Base-by-base conservation (phyloP, 2,113 vertebrate genomes). In the Semnornis frantzii region DNA sequence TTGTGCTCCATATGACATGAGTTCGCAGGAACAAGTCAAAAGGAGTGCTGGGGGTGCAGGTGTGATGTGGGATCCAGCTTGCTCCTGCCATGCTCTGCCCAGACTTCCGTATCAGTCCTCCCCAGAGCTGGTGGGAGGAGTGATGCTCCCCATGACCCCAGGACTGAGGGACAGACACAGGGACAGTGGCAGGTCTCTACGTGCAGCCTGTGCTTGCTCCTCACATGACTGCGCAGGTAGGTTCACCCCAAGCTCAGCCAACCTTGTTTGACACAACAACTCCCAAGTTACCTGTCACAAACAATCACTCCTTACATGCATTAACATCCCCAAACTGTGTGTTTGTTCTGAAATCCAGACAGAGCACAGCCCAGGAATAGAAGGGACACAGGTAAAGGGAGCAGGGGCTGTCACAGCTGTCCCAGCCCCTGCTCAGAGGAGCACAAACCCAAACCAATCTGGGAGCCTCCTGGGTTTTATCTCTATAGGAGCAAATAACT, bases 51-150 rank as follows among this genome's bases (percentile, higher is more conserved):
- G 20, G 24, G 23, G 28, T 1, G 5, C 17, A 8, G 0, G 5
- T 4, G 37, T 8, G 23, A 11, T 30, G 24, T 0, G 0, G 37
- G 37, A 19, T 33, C 50, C n/a, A 3, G 5, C 50, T 9, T 3
- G 4, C 44, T 60, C 66, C 55, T 16, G 14, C 73, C 14, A 7
- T 0, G 3, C 72, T 12, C 24, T 8, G 78, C 68, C 79, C 64
- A 15, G 18, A 6, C 42, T 27, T 37, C 76, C 75, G 72, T 33
- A 37, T 0, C 1, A 39, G 63, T 11, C 19, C 42, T 18, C 44
- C 16, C 75, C 19, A 34, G 7, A 25, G 2, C 17, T 1, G 10
- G 3, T 0, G 6, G 34, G 42, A 50, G 30, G 46, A 25, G 15
- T 0, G 17, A 39, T 20, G 59, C n/a, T 24, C 62, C 60, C 14